Evolutionary conservation across 53 echinoderm and acorn worm species (phyloP).

Genomic region (Hippasteria phrygiana): DNA sequence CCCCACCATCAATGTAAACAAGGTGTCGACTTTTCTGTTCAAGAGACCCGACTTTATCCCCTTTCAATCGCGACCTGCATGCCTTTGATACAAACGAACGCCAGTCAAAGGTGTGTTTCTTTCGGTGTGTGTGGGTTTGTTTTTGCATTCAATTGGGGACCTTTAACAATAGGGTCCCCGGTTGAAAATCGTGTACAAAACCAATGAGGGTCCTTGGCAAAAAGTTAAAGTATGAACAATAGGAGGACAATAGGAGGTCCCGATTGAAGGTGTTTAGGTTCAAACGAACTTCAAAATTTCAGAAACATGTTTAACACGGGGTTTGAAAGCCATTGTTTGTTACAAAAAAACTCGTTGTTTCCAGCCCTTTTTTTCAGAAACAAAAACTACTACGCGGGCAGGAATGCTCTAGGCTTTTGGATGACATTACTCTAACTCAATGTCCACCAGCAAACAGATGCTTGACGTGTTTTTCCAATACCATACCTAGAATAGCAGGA

Average conservation of each 20-base stretch:
- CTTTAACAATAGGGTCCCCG: too few species aligned
- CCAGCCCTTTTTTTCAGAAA: neutral
- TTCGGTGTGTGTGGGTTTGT: too few species aligned
- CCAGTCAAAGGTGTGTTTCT: conserved; percentile 29
- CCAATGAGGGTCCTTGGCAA: too few species aligned
- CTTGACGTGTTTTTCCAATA: conserved; percentile 7
- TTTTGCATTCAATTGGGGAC: too few species aligned
- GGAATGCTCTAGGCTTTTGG: conserved; percentile 30
- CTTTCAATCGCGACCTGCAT: conserved; percentile 51
- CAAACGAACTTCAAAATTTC: too few species aligned
- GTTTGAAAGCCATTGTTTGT: too few species aligned
- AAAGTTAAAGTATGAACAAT: too few species aligned
- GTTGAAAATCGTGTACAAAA: too few species aligned
- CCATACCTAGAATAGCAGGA: conserved; percentile 6
- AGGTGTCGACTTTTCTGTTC: conserved; percentile 64
- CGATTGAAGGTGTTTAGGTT: too few species aligned
- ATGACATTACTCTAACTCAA: conserved; percentile 30
- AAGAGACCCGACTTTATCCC: conserved; percentile 56
- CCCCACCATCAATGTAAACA: conserved; percentile 61
- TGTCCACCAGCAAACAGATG: conserved; percentile 55
- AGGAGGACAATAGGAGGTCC: too few species aligned
- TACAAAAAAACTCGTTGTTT: too few species aligned
- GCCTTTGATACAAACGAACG: conserved; percentile 59
- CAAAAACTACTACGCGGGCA: neutral
- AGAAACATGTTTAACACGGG: too few species aligned